A percentile compares a stretch with the other conserved stretches of the same genome.
phyloP scores from a whole-genome alignment of 2,888 invertebrate genomes.

The Lithophane semibrunnea region DNA sequence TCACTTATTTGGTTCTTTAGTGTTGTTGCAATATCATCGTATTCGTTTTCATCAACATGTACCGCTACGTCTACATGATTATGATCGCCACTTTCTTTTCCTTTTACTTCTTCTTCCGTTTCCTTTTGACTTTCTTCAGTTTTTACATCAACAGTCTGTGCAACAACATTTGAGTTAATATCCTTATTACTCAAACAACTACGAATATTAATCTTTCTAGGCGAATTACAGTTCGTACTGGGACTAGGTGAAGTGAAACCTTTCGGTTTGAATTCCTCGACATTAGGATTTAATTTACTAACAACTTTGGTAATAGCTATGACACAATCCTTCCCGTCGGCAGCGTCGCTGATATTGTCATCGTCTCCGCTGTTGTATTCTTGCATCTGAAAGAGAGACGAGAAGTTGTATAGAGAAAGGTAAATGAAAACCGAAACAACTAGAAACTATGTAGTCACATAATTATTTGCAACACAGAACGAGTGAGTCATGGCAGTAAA shows the following conservation, averaged over 20 bases:
- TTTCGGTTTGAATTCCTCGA: constrained; percentile 76
- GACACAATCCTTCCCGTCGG: constrained; percentile 18
- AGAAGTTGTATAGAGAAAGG: not conserved
- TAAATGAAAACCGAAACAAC: not conserved
- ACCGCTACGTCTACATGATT: not conserved
- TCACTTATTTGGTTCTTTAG: constrained; percentile 74
- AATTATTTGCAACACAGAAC: not conserved
- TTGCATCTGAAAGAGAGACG: constrained; percentile 62
- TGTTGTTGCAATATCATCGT: constrained; percentile 62
- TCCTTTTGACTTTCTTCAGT: constrained; percentile 13
- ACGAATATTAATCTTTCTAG: not conserved
- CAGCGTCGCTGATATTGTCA: constrained; percentile 1
- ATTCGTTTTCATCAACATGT: constrained; percentile 39
- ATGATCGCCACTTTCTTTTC: constrained; percentile 5
- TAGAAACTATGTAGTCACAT: not conserved
- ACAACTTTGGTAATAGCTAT: constrained; percentile 62
- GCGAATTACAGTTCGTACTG: not conserved
- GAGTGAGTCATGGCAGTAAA: not conserved
- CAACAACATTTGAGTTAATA: constrained; percentile 30
- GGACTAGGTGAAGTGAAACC: constrained; percentile 19
- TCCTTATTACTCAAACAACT: constrained; percentile 4
- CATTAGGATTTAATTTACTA: constrained; percentile 79
- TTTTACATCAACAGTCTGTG: constrained; percentile 30
- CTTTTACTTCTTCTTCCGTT: constrained; percentile 8
- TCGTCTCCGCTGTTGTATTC: constrained; percentile 38